Evolutionary conservation across 2,797 vertebrate species (phyloP), one percentile per base, ranked within the genome.

Genomic region (Artibeus lituratus): DNA sequence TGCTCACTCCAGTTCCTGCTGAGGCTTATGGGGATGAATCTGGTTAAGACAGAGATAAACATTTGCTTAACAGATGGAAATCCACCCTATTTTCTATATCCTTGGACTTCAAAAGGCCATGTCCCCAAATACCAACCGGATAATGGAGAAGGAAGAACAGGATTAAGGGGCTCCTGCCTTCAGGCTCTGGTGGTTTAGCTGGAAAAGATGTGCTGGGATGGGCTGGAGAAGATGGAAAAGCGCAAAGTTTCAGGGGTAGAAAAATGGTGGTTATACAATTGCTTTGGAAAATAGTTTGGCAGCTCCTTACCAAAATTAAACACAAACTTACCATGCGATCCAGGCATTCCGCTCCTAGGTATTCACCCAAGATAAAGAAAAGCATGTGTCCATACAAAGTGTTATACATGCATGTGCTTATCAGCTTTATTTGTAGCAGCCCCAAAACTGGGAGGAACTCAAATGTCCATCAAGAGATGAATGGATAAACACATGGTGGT

Each of bases 21-120:
- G 85, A 88, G 80, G 39, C 59, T 51, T 73, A 69, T 49, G 44
- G 47, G 62, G 51, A 44, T 91, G 67, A 96, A 84, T 93, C 93
- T 92, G 57, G 73, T 89, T 55, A 80, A 85, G 81, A 72, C 77
- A 32, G 67, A 90, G 73, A 94, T 35, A 87, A 93, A 90, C 47
- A 32, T 87, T 87, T 89, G 80, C 57, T 73, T 95, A 70, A 91
- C 59, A 67, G 81, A 82, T 53, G 9, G 44, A 78, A 53, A 74
- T 32, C 67, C 37, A 7, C 53, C 72, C 57, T 96, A 18, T 88
- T 53, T 91, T 87, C 74, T 91, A 51, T 59, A 18, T 49, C 81
- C 76, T 85, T 39, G 35, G 55, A 69, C n/a, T 92, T 80, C 2
- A 72, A 80, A 62, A 70, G 69, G 74, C 2, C 44, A 2, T 57